Conservation (phyloP, 1,140 invertebrate genomes). For the Dufourea novaeangliae region DNA sequence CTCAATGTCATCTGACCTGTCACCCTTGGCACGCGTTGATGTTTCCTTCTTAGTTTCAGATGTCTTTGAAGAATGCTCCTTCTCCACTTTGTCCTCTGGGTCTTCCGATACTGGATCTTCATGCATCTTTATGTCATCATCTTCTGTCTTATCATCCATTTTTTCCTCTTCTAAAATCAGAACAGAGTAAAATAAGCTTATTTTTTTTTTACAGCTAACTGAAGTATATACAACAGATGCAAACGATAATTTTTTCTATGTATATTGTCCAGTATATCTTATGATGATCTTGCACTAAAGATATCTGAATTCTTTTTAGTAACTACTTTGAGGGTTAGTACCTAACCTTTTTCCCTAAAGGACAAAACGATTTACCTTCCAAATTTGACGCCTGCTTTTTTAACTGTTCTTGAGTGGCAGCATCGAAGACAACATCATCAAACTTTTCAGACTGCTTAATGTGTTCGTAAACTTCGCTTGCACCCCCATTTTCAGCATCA, state of each 20-base stretch:
- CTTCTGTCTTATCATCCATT: constrained; percentile 69
- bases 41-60: constrained; percentile 73
- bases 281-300: too few relatives aligned
- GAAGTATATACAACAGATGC: too few relatives aligned
- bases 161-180: constrained; percentile 20
- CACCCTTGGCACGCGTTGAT: constrained; percentile 70
- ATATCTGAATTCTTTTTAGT: too few relatives aligned
- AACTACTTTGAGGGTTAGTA: too few relatives aligned
- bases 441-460: constrained; percentile 89
- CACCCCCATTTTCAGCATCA: constrained; percentile 78
- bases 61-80: constrained; percentile 34
- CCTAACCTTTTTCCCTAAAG: too few relatives aligned
- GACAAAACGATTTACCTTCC: constrained; percentile 82
- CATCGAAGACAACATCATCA: constrained; percentile 85
- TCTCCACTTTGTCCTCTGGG: constrained; percentile 68
- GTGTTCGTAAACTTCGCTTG: constrained; percentile 91
- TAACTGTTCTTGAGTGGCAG: constrained; percentile 92
- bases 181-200: constrained; percentile 67
- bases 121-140: constrained; percentile 82
- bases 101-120: constrained; percentile 81
- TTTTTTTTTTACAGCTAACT: too few relatives aligned
- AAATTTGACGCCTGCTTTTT: constrained; percentile 86
- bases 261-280: too few relatives aligned
- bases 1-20: constrained; percentile 57
- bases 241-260: too few relatives aligned